These are phyloP conservation scores for Orchesella cincta DNA, from an alignment of 1,140 invertebrate species.

Conservation along the genomic window DNA sequence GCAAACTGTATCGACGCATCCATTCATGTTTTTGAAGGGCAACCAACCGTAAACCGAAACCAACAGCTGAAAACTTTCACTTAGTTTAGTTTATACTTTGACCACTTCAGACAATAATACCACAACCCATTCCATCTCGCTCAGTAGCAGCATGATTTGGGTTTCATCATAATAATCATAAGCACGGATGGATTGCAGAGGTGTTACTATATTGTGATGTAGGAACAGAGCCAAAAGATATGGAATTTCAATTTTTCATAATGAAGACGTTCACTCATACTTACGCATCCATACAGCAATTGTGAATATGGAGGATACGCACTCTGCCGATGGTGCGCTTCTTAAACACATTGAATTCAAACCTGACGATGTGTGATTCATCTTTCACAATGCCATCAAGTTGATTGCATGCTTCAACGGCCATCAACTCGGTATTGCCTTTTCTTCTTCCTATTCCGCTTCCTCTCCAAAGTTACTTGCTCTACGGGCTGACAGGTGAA, in stretches of 20 bases:
- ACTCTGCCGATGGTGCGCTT: too few species aligned
- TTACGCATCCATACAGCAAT: too few species aligned
- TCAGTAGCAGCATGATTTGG: too few species aligned
- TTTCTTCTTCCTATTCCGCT: background rate
- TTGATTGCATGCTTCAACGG: background rate
- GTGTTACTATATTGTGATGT: too few species aligned
- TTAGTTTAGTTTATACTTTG: background rate
- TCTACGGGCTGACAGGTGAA: background rate
- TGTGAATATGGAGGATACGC: too few species aligned
- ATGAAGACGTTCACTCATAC: too few species aligned
- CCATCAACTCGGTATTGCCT: background rate
- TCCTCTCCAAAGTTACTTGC: background rate
- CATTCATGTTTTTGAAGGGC: background rate
- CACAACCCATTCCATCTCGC: too few species aligned
- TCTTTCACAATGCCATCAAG: background rate
- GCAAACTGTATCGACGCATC: background rate
- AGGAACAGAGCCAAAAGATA: background rate
- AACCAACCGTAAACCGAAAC: background rate
- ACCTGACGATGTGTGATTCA: background rate
- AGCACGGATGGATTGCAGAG: too few species aligned
- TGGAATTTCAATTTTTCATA: too few species aligned
- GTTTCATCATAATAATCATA: too few species aligned
- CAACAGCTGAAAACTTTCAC: constrained; percentile 18
- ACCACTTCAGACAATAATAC: too few species aligned
- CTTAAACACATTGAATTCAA: background rate